Conservation (phyloP, 2,888 invertebrate genomes). For the Ichneumon xanthorius region DNA sequence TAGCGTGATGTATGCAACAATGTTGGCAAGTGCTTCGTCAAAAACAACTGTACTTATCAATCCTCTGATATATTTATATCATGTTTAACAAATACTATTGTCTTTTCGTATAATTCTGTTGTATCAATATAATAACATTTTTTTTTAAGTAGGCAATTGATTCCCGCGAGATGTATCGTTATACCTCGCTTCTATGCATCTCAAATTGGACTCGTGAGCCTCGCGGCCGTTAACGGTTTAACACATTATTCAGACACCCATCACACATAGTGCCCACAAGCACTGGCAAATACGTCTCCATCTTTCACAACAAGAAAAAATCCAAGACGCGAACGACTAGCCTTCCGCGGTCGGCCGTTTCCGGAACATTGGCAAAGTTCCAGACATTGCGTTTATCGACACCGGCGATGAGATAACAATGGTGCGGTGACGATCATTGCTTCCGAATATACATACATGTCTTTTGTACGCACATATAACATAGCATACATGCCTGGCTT, state of each 20-base stretch:
- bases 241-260: constrained; percentile 3
- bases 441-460: constrained; percentile 41
- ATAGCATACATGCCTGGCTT: constrained; percentile 14
- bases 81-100: constrained; percentile 61
- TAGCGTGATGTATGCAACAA: constrained; percentile 25
- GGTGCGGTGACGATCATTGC: constrained; percentile 31
- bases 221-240: not conserved
- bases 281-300: constrained; percentile 19
- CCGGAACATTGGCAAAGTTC: constrained; percentile 45
- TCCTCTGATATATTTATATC: constrained; percentile 38
- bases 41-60: constrained; percentile 12
- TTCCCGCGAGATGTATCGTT: constrained; percentile 10
- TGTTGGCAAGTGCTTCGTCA: constrained; percentile 32
- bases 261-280: not conserved
- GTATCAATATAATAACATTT: constrained; percentile 50
- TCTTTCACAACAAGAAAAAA: constrained; percentile 25
- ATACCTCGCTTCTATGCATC: not conserved
- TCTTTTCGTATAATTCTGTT: constrained; percentile 44
- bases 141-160: constrained; percentile 36
- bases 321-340: constrained; percentile 26
- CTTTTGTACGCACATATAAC: constrained; percentile 62
- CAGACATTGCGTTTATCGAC: constrained; percentile 26
- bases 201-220: not conserved
- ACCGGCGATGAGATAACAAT: constrained; percentile 41
- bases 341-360: not conserved